Conservation (phyloP, 2,888 invertebrate species). For the Nephrocerus scutellatus region DNA sequence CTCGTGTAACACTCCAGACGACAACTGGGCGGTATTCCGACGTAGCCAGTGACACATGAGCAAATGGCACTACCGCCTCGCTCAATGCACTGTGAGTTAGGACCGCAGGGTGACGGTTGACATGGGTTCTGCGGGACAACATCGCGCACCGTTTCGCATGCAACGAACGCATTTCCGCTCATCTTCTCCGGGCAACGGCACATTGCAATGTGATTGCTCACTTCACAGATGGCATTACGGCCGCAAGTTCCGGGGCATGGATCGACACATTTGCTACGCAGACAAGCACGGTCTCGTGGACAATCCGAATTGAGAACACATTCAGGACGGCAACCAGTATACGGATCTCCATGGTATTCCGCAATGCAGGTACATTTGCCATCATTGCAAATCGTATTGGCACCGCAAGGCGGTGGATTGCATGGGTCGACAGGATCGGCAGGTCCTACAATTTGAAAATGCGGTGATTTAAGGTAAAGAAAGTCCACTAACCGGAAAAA, state of each 20-base stretch:
- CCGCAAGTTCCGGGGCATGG: constrained; percentile 82
- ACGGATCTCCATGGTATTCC: constrained; percentile 73
- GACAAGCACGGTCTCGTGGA: constrained; percentile 66
- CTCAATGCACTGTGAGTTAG: constrained; percentile 62
- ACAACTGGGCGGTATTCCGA: constrained; percentile 66
- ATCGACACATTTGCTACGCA: constrained; percentile 72
- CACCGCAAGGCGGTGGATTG: constrained; percentile 69
- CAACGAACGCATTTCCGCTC: constrained; percentile 64
- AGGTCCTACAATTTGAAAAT: too few relatives aligned
- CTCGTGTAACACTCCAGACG: constrained; percentile 65
- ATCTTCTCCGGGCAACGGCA: constrained; percentile 61
- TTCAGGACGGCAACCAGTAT: constrained; percentile 70
- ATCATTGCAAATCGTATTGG: constrained; percentile 64
- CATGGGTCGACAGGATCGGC: constrained; percentile 54
- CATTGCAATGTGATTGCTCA: constrained; percentile 63
- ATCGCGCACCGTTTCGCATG: constrained; percentile 54
- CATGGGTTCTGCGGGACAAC: constrained; percentile 52
- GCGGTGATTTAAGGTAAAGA: too few relatives aligned
- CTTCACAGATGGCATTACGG: constrained; percentile 66
- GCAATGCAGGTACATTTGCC: constrained; percentile 69
- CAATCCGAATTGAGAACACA: constrained; percentile 76
- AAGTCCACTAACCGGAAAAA: too few relatives aligned
- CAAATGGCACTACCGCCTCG: constrained; percentile 58
- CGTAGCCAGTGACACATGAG: constrained; percentile 57
- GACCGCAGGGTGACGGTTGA: constrained; percentile 62